phyloP scores from a whole-genome alignment of 2,888 invertebrate genomes.

The Andrena haemorrhoa region DNA sequence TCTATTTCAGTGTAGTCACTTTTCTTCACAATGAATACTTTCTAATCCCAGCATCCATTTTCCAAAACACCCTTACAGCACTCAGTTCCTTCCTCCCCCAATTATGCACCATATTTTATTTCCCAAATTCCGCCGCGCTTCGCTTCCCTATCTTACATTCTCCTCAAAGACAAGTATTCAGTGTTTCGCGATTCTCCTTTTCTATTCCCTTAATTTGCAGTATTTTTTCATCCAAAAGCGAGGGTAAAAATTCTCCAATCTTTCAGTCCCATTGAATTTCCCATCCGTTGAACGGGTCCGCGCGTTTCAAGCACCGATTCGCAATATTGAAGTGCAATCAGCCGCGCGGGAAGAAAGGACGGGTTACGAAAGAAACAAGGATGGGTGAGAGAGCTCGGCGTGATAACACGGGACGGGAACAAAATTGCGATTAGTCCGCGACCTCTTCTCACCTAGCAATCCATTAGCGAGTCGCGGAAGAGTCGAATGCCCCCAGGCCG shows the following conservation, averaged over 20 bases:
- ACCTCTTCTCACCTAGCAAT: constrained; percentile 76
- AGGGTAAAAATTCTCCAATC: neutral
- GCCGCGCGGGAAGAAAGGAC: constrained; percentile 10
- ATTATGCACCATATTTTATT: neutral
- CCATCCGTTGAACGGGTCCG: neutral
- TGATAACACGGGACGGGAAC: constrained; percentile 65
- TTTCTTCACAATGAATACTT: too few relatives aligned
- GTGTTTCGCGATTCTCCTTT: neutral
- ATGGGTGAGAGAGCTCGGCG: constrained; percentile 24
- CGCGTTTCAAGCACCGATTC: constrained; percentile 20
- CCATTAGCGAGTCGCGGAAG: constrained; percentile 76
- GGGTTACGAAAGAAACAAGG: constrained; percentile 19
- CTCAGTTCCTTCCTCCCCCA: neutral
- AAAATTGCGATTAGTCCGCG: constrained; percentile 78
- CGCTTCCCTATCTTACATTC: neutral
- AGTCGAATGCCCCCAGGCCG: constrained; percentile 48
- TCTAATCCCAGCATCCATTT: neutral
- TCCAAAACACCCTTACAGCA: neutral
- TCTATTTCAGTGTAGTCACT: neutral
- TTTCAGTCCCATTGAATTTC: constrained; percentile 18
- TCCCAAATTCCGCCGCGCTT: neutral
- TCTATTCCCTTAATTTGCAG: constrained; percentile 11
- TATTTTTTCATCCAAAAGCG: neutral
- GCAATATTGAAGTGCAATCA: constrained; percentile 35
- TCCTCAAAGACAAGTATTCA: neutral